Base-by-base conservation (phyloP, 2,113 vertebrate genomes). In the Oxyura jamaicensis region DNA sequence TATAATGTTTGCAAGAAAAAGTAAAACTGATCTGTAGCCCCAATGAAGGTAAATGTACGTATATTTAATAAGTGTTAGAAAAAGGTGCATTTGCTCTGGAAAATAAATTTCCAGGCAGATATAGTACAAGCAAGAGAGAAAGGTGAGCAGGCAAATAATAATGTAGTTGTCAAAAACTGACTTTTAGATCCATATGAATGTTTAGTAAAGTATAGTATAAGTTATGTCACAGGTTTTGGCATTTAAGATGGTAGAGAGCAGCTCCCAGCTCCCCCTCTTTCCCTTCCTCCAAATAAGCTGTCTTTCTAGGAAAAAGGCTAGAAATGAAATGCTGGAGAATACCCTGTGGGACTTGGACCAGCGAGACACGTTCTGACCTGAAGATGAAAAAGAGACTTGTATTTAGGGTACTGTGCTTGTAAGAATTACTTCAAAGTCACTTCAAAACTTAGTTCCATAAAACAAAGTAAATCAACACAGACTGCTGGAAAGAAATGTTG, bases 381-480 rank as follows among this genome's bases (percentile, higher is more conserved):
- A 90, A 78, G 59, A 66, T 63, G 72, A 77, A 65, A 92, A 62
- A 41, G 5, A 86, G 13, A 65, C 22, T 10, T 90, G 86, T 79
- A 67, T 88, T 87, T 78, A 81, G 58, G 75, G 58, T 50, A 67
- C 21, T 73, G 52, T 53, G 52, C 69, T 69, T 90, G 16, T 82
- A 94, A 83, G 42, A 83, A 29, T 83, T 89, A 35, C 42, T 91
- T 4, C n/a, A n/a, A 3, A 72, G 36, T 33, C 77, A 65, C 79
- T 84, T 91, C 62, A 77, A 87, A 95, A 91, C 73, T 86, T 91
- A 35, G 81, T 88, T 93, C 69, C 83, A 56, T 58, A 88, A 93
- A 94, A 44, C 44, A 90, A 94, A 92, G 80, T 79, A 93, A 95
- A 97, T 90, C 81, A 85, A 82, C 73, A 31, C 11, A 77, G 73